Percentiles rank a stretch among this genome's conserved stretches.
Conservation (phyloP, 2,888 invertebrate genomes). For the Aphrophora alni region DNA sequence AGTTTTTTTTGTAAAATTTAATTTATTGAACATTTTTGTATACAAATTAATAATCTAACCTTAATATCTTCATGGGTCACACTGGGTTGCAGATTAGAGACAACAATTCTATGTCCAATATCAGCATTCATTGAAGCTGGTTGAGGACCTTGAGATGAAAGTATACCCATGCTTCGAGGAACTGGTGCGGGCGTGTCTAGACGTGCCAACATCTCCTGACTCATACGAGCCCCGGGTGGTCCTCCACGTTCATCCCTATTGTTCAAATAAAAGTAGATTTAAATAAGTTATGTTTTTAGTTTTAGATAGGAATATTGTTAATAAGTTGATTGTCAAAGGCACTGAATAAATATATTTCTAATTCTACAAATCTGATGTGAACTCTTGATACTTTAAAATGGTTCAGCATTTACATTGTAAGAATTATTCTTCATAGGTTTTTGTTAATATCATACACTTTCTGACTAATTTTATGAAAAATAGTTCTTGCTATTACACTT, state of each 20-base stretch:
- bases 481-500: no score
- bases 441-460: no score
- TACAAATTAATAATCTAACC: constrained; percentile 63
- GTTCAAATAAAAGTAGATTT: no score
- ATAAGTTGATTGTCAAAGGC: no score
- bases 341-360: no score
- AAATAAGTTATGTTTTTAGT: no score
- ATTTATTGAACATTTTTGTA: background rate
- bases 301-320: no score
- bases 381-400: no score
- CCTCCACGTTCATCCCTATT: background rate
- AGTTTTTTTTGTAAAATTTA: constrained; percentile 13
- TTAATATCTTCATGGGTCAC: constrained; percentile 92
- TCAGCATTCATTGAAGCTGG: background rate
- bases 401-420: no score
- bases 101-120: constrained; percentile 81
- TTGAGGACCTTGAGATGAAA: background rate
- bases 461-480: no score
- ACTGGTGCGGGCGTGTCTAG: constrained; percentile 26
- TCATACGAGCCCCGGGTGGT: constrained; percentile 10
- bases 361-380: no score
- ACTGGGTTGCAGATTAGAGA: constrained; percentile 85
- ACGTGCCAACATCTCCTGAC: constrained; percentile 36
- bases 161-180: background rate
- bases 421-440: no score